Evolutionary conservation across 2,888 invertebrate species (phyloP).

Genomic region (Hypena proboscidalis): DNA sequence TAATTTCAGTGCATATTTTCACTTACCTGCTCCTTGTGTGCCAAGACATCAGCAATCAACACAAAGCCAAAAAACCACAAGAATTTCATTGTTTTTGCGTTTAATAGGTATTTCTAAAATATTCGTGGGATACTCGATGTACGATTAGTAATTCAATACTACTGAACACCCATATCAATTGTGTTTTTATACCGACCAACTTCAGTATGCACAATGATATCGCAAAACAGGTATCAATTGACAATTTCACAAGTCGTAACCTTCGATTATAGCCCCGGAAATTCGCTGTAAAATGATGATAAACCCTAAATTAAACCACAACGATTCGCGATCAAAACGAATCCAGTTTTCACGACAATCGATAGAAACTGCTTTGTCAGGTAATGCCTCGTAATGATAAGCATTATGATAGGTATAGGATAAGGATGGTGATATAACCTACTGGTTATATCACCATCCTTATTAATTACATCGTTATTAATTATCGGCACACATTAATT

Average conservation of each 20-base stretch:
- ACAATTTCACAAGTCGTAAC: conserved; percentile 19
- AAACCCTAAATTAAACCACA: conserved; percentile 7
- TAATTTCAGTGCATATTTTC: neutral
- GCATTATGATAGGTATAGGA: too few species aligned
- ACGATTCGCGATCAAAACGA: conserved; percentile 17
- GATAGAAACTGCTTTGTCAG: too few species aligned
- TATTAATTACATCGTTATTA: too few species aligned
- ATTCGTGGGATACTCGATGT: neutral
- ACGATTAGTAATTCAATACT: neutral
- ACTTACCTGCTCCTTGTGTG: conserved; percentile 39
- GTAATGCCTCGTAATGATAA: too few species aligned
- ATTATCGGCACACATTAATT: too few species aligned
- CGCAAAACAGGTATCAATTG: conserved; percentile 28
- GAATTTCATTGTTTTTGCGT: conserved; percentile 1
- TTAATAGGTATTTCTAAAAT: neutral
- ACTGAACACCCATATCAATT: conserved; percentile 2
- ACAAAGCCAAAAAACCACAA: neutral
- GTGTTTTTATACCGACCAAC: conserved; percentile 34
- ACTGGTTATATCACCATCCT: too few species aligned
- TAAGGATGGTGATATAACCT: too few species aligned
- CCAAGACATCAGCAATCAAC: conserved; percentile 24
- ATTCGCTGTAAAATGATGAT: conserved; percentile 30
- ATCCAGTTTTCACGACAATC: conserved; percentile 13
- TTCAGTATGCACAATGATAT: conserved; percentile 28
- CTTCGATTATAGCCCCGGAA: conserved; percentile 40